A percentile compares a stretch with the other conserved stretches of the same genome.
These are phyloP conservation scores for Acrobeloides nanus DNA, from an alignment of 2,888 invertebrate species.

Conservation along the genomic window DNA sequence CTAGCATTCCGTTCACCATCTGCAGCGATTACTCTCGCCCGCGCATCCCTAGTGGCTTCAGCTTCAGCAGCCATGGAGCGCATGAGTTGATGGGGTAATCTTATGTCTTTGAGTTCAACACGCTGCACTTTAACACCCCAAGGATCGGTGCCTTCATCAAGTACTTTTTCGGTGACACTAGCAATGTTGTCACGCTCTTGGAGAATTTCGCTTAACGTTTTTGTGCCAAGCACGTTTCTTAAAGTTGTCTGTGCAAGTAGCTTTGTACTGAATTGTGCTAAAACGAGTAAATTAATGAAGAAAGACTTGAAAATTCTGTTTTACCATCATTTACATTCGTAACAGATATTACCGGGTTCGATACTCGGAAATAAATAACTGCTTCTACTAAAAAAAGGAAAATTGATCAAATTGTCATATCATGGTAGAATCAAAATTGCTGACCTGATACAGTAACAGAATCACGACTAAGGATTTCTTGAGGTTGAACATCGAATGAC, in stretches of 20 bases:
- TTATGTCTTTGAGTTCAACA: conserved; percentile 74
- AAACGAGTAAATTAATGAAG: too few species aligned
- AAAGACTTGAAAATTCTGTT: too few species aligned
- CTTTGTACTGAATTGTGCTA: conserved; percentile 76
- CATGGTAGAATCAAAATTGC: conserved; percentile 47
- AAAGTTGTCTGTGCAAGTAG: conserved; percentile 62
- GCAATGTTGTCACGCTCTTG: conserved; percentile 53
- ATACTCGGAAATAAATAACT: conserved; percentile 44
- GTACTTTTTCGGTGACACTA: conserved; percentile 57
- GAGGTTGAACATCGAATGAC: conserved; percentile 93
- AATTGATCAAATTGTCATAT: background rate
- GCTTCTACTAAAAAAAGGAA: background rate
- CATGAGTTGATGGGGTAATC: conserved; percentile 80
- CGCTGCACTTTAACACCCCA: conserved; percentile 56
- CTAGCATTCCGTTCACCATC: conserved; percentile 47
- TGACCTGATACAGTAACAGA: conserved; percentile 58
- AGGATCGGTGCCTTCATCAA: conserved; percentile 57
- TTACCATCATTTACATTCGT: conserved; percentile 62
- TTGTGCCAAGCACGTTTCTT: conserved; percentile 54
- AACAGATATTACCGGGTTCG: conserved; percentile 55
- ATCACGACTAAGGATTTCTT: conserved; percentile 63
- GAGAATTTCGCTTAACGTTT: conserved; percentile 53
- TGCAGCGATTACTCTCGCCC: conserved; percentile 38
- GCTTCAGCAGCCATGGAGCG: conserved; percentile 93
- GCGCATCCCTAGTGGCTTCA: conserved; percentile 77